Evolutionary conservation across 1,140 invertebrate genomes (phyloP), one percentile per base, ranked within the genome.

Genomic region (Batillaria attramentaria): DNA sequence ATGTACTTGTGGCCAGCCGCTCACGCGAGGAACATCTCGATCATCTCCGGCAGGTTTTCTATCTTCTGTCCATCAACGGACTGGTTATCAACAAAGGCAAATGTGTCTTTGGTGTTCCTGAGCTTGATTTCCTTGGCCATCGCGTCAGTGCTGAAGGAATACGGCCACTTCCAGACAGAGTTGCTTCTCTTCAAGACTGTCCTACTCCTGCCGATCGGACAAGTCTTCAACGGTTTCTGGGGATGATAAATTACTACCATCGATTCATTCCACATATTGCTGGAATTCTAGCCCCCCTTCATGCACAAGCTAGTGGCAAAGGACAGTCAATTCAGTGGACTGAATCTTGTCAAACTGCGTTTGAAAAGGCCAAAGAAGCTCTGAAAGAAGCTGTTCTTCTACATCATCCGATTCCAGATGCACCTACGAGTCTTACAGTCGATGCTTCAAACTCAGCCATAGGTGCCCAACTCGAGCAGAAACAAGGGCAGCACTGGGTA

Each of bases 1-100:
- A 83, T 41, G 37, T 82, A 33, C 46, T 82, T 39, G 72, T 82
- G 0, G 79, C 57, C 57, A 81, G 74, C 50, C 35, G 24, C 46
- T 62, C 50, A 16, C 3, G 20, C 39, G 43, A 81, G 28, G 79
- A 81, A 81, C 70, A 81, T 41, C 35, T 73, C 43, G 37, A 62
- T 28, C 57, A 62, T 31, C 57, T 62, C 57, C n/a, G 57, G 18
- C 62, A 74, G 16, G n/a, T 46, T 74, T 73, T 73, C 72, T 5
- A 73, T 24, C 69, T 41, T 18, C 31, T 72, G 10, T 33, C 69
- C 16, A 13, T 41, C 13, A 72, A 72, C 39, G 69, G 69, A 37
- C 39, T 72, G 69, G 69, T 72, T 39, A 33, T 72, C 39, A 33
- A 72, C 69, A 72, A 72, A 72, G 39, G 20, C 28, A 72, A 72